Evolutionary conservation across 2,113 vertebrate genomes (phyloP).

Genomic region (Catharus fuscescens): DNA sequence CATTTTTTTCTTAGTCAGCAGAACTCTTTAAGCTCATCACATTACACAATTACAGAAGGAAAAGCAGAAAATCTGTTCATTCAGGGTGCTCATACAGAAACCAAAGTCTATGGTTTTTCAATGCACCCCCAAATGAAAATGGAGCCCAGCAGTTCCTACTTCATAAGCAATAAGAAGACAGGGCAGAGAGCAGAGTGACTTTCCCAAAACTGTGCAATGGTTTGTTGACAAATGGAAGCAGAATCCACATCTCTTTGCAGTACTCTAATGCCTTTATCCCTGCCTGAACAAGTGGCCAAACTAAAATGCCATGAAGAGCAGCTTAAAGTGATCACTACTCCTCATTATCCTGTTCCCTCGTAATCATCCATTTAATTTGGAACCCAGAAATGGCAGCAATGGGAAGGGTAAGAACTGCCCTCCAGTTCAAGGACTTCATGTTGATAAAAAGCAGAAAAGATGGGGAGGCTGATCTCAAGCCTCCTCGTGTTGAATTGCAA

Average conservation of each 20-base stretch:
- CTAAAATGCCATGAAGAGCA: not conserved
- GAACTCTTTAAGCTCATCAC: not conserved
- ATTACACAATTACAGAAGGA: fast-evolving
- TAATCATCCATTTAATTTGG: not conserved
- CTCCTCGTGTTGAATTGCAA: not conserved
- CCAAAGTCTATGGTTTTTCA: not conserved
- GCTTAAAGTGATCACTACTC: not conserved
- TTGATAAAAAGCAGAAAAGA: not conserved
- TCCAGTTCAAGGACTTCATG: fast-evolving
- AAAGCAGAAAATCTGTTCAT: not conserved
- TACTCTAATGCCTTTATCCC: not conserved
- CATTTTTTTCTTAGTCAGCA: not conserved
- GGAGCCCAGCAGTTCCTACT: not conserved
- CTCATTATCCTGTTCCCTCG: not conserved
- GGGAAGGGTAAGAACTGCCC: not conserved
- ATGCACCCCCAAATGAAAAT: not conserved
- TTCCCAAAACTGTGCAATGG: not conserved
- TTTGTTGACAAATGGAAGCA: not conserved
- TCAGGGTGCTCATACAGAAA: not conserved
- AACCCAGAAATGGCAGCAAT: not conserved
- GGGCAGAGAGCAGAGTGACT: not conserved
- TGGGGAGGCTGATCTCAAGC: not conserved
- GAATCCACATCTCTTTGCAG: not conserved
- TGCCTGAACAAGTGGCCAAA: not conserved
- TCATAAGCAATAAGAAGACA: not conserved